Base-by-base conservation (phyloP, 2,797 vertebrate species). In the Carduelis carduelis region DNA sequence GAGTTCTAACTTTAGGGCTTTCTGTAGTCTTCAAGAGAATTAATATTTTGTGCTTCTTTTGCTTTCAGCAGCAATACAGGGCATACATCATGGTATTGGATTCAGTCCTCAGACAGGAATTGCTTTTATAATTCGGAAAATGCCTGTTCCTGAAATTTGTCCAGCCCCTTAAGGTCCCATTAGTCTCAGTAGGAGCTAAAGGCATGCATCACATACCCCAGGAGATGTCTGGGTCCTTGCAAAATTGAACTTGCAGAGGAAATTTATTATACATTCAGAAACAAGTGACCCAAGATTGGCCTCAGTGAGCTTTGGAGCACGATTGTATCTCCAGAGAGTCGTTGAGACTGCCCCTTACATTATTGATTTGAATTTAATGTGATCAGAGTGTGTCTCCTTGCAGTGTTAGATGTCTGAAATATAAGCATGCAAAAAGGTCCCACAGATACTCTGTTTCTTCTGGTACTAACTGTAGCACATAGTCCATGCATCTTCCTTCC, bases 241-340 rank as follows among this genome's bases (percentile, higher is more conserved):
- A 71, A 74, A 92, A 69, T 52, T 68, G 49, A 84, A 49, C 17
- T 81, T 70, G 17, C 20, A 14, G 56, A 71, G 68, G 50, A 66
- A 52, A 75, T 92, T 61, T 27, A 70, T 75, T 44, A 49, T 77
- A 65, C 30, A 5, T 90, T 97, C 74, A 91, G 93, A 78, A 91
- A 91, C 78, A 89, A 78, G 63, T 81, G 83, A 93, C 85, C 80
- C 81, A 78, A 89, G 87, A 89, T 86, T 77, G 64, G 65, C 74
- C 78, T 95, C 65, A 47, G 39, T 83, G 82, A 95, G 87, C 88
- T 76, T 65, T 9, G 44, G 63, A 96, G 91, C 90, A 91, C 1
- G 4, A 56, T 95, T 44, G 22, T 93, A 47, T 78, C 91, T 78
- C 64, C 7, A 6, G 64, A 90, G 81, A 83, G 87, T 88, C 52